Evolutionary conservation across 2,797 vertebrate species (phyloP).

Genomic region (Fratercula arctica): DNA sequence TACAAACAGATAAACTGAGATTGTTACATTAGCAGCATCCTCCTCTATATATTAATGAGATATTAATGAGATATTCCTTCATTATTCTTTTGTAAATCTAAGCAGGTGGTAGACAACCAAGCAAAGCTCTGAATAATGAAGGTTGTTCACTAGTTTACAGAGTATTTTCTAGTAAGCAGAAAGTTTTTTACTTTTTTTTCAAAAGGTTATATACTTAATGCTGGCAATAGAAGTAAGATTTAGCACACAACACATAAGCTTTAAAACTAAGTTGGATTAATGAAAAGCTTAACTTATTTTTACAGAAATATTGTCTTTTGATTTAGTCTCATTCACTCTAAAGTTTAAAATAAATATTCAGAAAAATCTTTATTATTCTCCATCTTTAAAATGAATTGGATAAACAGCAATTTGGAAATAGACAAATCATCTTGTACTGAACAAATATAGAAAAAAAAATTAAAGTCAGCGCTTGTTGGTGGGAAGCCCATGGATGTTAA

Average conservation of each 20-base stretch:
- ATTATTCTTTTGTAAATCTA: not conserved
- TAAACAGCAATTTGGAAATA: not conserved
- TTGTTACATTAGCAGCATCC: not conserved
- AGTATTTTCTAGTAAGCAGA: not conserved
- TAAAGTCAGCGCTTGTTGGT: rapidly evolving
- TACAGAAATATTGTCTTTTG: not conserved
- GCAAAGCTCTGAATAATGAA: not conserved
- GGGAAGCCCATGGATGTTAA: not conserved
- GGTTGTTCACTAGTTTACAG: not conserved
- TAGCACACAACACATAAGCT: not conserved
- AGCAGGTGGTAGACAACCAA: not conserved
- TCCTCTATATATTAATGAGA: not conserved
- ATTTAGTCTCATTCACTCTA: not conserved
- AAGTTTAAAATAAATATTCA: not conserved
- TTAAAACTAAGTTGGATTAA: not conserved
- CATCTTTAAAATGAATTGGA: not conserved
- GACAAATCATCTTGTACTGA: not conserved
- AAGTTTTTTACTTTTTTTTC: not conserved
- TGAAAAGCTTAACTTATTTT: not conserved
- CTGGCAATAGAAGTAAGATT: not conserved
- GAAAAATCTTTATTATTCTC: not conserved
- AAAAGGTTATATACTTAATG: not conserved
- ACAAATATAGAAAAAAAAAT: not conserved
- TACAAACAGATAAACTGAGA: not conserved
- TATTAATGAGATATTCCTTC: not conserved